Evolutionary conservation across 2,888 invertebrate genomes (phyloP), one percentile per base, ranked within the genome.

Genomic region (Candidula unifasciata): DNA sequence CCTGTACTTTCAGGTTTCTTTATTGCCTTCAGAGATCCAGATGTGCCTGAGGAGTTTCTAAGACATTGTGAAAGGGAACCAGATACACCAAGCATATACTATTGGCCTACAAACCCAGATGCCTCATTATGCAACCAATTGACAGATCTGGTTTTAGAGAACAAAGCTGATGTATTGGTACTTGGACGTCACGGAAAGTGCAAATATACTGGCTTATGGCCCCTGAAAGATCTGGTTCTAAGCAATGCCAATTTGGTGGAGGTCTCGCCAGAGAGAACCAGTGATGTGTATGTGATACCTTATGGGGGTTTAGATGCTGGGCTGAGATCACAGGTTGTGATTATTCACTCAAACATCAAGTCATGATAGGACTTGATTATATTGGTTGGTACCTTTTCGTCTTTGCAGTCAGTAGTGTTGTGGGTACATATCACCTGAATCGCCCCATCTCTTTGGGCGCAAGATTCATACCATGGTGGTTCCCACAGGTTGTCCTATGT

Each of bases 121-220:
- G 0, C 37, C 13, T 27, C 13, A 6, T 52, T 57, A 30, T 69
- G 78, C 52, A 69, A 78, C 33, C 35, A 66, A 6, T 52, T 77
- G 30, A 21, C 18, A 27, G 52, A 54, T 16, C n/a, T 57, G 37
- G 33, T 54, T 3, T 30, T 37, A n/a, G 66, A 83, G 35, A 76
- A 60, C 18, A 18, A 52, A 27, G 52, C 0, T 8, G 69, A 76
- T 16, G 74, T 88, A 18, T 85, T 88, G 82, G 89, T 91, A 57
- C 91, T 88, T 86, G 90, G 87, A 6, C 90, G 89, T 60, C 91
- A 91, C 80, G 91, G 91, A 3, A 91, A 91, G 82, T 91, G 91
- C 84, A 89, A 88, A 77, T 85, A 89, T 82, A 87, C 89, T 1
- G 90, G 89, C 3, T 82, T 89, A 8, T 91, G 91, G 91, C 85